Conservation (phyloP, 1,140 invertebrate genomes). For the Trichonephila clavata region DNA sequence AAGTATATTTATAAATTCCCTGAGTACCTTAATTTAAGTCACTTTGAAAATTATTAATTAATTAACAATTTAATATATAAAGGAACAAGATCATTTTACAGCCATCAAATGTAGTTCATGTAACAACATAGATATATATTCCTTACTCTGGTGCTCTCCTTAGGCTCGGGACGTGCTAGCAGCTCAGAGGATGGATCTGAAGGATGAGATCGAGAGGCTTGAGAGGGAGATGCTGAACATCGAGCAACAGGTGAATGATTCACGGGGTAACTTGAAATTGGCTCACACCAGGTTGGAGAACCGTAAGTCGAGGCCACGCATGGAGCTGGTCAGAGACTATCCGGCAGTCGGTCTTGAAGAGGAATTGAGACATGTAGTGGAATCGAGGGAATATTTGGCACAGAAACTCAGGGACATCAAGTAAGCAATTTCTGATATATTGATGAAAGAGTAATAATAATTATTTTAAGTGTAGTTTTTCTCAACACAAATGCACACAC, state of each 20-base stretch:
- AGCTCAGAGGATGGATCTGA: constrained; percentile 59
- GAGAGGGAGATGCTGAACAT: constrained; percentile 47
- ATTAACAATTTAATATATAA: too few species aligned
- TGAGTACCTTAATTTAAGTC: too few species aligned
- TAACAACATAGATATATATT: too few species aligned
- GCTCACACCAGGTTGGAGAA: constrained; percentile 64
- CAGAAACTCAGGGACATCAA: constrained; percentile 61
- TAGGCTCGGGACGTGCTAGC: constrained; percentile 62
- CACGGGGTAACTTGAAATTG: constrained; percentile 37
- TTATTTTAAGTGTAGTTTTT: not conserved
- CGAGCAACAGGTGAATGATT: not conserved
- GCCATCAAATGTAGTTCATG: too few species aligned
- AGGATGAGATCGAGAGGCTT: constrained; percentile 59
- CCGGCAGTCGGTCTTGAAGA: constrained; percentile 21
- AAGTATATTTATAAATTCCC: too few species aligned
- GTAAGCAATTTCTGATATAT: not conserved
- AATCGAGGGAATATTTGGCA: constrained; percentile 55
- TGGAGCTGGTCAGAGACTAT: constrained; percentile 56
- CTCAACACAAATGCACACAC: too few species aligned
- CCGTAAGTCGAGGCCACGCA: constrained; percentile 49
- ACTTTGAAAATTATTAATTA: too few species aligned
- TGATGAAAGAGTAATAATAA: not conserved
- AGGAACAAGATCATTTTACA: too few species aligned
- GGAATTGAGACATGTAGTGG: constrained; percentile 20
- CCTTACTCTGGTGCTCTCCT: too few species aligned